Evolutionary conservation across 2,888 invertebrate genomes (phyloP).

Genomic region (Drosophila helvetica): DNA sequence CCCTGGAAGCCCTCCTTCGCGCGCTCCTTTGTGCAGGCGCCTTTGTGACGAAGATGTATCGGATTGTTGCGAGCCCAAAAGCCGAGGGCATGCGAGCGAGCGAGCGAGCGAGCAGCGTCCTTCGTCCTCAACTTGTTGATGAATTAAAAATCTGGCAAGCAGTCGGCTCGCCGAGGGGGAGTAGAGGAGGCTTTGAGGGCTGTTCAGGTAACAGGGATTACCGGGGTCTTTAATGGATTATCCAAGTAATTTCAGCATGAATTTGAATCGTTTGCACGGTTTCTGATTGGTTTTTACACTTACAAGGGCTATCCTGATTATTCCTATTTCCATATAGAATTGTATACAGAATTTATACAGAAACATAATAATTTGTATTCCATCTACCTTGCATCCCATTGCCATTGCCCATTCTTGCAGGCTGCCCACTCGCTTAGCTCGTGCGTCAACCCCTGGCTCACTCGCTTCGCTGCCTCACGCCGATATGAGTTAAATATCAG

Average conservation of each 20-base stretch:
- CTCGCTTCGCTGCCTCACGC: no score
- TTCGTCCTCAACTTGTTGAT: conserved; percentile 53
- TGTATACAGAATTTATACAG: neutral
- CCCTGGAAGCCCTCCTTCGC: neutral
- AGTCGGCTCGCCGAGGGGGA: conserved; percentile 19
- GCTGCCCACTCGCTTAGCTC: no score
- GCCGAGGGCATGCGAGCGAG: conserved; percentile 13
- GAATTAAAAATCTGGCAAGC: conserved; percentile 61
- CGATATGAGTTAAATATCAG: neutral
- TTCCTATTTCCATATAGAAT: neutral
- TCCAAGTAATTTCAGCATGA: conserved; percentile 39
- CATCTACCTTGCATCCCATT: no score
- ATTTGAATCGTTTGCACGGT: conserved; percentile 16
- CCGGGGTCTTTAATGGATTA: conserved; percentile 37
- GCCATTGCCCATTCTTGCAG: no score
- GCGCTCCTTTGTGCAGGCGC: conserved; percentile 33
- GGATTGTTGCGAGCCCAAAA: conserved; percentile 32
- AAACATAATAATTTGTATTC: no score
- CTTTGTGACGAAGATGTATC: conserved; percentile 67
- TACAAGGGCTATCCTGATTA: neutral
- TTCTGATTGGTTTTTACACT: neutral
- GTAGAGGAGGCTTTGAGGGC: conserved; percentile 6
- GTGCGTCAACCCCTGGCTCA: no score
- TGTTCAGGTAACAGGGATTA: conserved; percentile 17
- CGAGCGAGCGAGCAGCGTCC: conserved; percentile 8